A percentile compares a stretch with the other conserved stretches of the same genome.
Conservation (phyloP, 1,140 invertebrate species). For the Psilanteris sp. region DNA sequence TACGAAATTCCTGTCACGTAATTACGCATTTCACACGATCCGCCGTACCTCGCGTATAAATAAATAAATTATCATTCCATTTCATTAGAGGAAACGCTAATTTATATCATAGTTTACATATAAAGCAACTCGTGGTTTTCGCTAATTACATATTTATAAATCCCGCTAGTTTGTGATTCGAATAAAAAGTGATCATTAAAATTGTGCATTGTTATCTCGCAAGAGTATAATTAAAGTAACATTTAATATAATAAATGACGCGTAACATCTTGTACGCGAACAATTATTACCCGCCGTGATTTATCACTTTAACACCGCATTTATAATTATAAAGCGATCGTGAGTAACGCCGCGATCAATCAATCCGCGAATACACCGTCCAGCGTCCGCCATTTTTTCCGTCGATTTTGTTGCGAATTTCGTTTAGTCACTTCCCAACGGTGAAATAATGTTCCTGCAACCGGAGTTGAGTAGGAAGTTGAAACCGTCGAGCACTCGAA, state of each 20-base stretch:
- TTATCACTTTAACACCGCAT: slow-evolving; percentile 32
- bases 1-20: no score
- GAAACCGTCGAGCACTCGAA: slow-evolving; percentile 1
- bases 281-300: slow-evolving; percentile 30
- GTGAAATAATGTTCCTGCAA: slow-evolving; percentile 13
- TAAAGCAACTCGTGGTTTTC: slow-evolving; percentile 30
- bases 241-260: slow-evolving; percentile 38
- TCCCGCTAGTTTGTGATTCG: no score
- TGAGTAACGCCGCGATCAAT: slow-evolving; percentile 29
- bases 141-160: slow-evolving; percentile 7
- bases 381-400: slow-evolving; percentile 1
- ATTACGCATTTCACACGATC: no score
- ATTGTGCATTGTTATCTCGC: not conserved
- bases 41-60: no score
- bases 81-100: slow-evolving; percentile 1
- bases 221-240: slow-evolving; percentile 21
- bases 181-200: slow-evolving; percentile 1
- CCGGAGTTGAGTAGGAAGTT: slow-evolving; percentile 11
- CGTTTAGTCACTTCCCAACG: slow-evolving; percentile 39
- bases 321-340: slow-evolving; percentile 18
- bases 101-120: slow-evolving; percentile 20
- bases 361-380: slow-evolving; percentile 21
- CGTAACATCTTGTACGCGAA: slow-evolving; percentile 17
- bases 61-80: slow-evolving; percentile 34
- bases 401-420: slow-evolving; percentile 11